Conservation (phyloP, 2,113 vertebrate species). For the Paedocypris sp. region DNA sequence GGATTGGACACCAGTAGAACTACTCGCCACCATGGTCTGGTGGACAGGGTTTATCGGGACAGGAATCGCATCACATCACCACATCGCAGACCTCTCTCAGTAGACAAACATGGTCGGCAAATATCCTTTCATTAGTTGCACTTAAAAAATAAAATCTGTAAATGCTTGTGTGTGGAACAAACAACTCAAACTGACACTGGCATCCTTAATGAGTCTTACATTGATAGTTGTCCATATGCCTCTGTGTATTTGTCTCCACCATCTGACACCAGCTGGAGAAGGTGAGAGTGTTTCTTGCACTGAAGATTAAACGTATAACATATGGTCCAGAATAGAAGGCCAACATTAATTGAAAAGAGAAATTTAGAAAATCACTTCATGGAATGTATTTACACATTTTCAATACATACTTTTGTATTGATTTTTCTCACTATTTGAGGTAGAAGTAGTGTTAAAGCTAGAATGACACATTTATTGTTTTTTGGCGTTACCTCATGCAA, state of each 20-base stretch:
- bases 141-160: too few relatives aligned
- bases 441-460: too few relatives aligned
- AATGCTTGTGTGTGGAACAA: too few relatives aligned
- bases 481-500: too few relatives aligned
- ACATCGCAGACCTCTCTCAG: constrained; percentile 82
- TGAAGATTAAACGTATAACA: neutral
- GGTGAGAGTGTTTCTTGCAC: constrained; percentile 44
- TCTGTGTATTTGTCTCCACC: constrained; percentile 94
- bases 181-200: too few relatives aligned
- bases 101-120: constrained; percentile 92
- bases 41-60: constrained; percentile 92
- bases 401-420: too few relatives aligned
- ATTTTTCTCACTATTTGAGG: too few relatives aligned
- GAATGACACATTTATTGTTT: too few relatives aligned
- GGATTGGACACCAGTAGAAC: constrained; percentile 91
- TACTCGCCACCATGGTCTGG: constrained; percentile 88
- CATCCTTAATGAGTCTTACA: constrained; percentile 72
- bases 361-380: too few relatives aligned
- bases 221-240: constrained; percentile 95
- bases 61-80: constrained; percentile 86
- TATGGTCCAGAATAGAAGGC: neutral
- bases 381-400: too few relatives aligned
- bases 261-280: constrained; percentile 94
- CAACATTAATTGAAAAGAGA: neutral
- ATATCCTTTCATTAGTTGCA: too few relatives aligned